phyloP scores from a whole-genome alignment of 1,140 invertebrate genomes.

The Plectrocnemia conspersa region DNA sequence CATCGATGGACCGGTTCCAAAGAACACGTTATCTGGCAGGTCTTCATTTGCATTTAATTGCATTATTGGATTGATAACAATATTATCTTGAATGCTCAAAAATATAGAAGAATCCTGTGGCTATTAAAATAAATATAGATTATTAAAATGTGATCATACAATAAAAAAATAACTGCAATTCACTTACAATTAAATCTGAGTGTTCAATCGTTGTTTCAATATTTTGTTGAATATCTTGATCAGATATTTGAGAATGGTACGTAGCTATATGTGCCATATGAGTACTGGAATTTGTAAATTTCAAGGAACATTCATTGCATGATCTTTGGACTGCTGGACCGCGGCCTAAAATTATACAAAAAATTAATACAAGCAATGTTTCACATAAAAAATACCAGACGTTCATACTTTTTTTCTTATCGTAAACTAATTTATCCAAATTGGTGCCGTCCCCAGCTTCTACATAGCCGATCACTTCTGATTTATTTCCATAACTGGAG shows the following conservation, averaged over 20 bases:
- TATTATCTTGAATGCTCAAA: too few relatives aligned
- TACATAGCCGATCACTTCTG: slow-evolving; percentile 62
- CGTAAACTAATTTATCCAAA: slow-evolving; percentile 57
- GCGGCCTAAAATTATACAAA: slow-evolving; percentile 17
- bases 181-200: too few relatives aligned
- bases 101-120: too few relatives aligned
- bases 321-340: slow-evolving; percentile 16
- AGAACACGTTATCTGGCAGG: slow-evolving; percentile 1
- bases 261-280: slow-evolving; percentile 42
- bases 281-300: slow-evolving; percentile 42
- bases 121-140: too few relatives aligned
- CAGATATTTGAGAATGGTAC: too few relatives aligned
- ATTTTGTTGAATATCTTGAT: too few relatives aligned
- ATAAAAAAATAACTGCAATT: too few relatives aligned
- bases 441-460: slow-evolving; percentile 56
- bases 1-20: slow-evolving; percentile 12
- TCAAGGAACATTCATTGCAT: slow-evolving; percentile 43
- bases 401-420: slow-evolving; percentile 37
- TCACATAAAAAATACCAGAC: background rate
- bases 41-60: too few relatives aligned
- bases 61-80: too few relatives aligned
- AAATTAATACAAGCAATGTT: slow-evolving; percentile 1
- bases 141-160: too few relatives aligned
- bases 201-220: too few relatives aligned
- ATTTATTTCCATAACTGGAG: too few relatives aligned